These are phyloP conservation scores for Fulmarus glacialis DNA, from an alignment of 2,113 vertebrate species.

Conservation along the genomic window DNA sequence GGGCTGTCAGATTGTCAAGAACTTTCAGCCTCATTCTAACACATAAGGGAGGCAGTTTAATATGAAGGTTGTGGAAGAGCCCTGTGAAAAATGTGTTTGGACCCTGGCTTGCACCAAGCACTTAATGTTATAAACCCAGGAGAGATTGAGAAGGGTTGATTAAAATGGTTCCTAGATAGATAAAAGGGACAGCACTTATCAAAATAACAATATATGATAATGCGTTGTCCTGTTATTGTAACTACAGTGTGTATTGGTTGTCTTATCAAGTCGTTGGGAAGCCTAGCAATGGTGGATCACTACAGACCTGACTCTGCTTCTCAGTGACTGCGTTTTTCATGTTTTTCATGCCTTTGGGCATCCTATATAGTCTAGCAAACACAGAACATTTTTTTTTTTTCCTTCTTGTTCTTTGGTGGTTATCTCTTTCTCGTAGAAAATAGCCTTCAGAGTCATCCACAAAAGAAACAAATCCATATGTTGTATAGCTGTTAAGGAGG, in stretches of 20 bases:
- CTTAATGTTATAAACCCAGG: neutral
- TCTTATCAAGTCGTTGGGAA: neutral
- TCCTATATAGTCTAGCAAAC: neutral
- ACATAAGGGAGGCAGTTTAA: neutral
- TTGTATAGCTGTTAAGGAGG: neutral
- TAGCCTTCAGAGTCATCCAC: neutral
- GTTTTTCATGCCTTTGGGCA: neutral
- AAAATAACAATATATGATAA: neutral
- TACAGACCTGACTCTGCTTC: neutral
- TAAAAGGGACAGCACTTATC: neutral
- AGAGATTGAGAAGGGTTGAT: neutral
- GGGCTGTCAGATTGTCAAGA: neutral
- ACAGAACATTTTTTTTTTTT: neutral
- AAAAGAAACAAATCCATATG: neutral
- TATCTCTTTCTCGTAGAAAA: neutral
- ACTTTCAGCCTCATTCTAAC: neutral
- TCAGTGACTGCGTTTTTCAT: neutral
- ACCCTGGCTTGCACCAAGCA: neutral
- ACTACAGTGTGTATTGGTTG: neutral
- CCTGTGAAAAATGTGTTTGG: neutral
- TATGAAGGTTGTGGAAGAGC: neutral
- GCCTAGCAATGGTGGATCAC: neutral
- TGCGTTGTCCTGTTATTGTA: neutral
- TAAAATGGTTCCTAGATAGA: neutral
- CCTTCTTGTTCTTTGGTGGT: neutral